Evolutionary conservation across 2,113 vertebrate species (phyloP).

Genomic region (Calidris pygmaea): DNA sequence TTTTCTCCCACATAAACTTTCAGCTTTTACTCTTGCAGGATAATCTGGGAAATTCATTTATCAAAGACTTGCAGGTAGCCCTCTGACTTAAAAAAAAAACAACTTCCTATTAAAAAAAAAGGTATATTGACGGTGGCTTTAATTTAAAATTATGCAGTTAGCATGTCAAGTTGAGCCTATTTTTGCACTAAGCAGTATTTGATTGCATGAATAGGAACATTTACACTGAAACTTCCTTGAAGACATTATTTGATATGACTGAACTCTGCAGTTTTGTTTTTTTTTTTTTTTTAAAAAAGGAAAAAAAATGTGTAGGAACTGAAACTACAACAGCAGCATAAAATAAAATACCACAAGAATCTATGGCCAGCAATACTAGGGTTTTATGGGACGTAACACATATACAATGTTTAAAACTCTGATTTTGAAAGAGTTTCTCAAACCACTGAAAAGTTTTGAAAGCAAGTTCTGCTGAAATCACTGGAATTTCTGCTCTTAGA

Average conservation of each 20-base stretch:
- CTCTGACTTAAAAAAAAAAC: neutral
- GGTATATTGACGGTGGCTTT: neutral
- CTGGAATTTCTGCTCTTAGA: neutral
- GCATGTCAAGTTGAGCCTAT: neutral
- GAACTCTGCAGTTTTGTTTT: neutral
- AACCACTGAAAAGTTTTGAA: neutral
- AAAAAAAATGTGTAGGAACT: neutral
- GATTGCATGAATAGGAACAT: neutral
- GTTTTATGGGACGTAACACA: neutral
- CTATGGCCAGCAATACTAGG: neutral
- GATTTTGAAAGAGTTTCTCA: neutral
- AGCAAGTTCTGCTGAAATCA: neutral
- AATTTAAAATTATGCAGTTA: neutral
- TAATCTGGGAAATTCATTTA: neutral
- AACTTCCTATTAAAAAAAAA: neutral
- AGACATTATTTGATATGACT: neutral
- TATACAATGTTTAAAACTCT: neutral
- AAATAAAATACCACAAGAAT: neutral
- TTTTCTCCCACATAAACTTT: constrained; percentile 6
- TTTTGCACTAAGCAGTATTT: neutral
- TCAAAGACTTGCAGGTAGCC: neutral
- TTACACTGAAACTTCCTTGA: neutral
- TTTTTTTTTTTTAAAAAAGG: neutral
- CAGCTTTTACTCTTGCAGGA: neutral
- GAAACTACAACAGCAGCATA: neutral